Evolutionary conservation across 2,888 invertebrate species (phyloP).

Genomic region (Apodemia zela): DNA sequence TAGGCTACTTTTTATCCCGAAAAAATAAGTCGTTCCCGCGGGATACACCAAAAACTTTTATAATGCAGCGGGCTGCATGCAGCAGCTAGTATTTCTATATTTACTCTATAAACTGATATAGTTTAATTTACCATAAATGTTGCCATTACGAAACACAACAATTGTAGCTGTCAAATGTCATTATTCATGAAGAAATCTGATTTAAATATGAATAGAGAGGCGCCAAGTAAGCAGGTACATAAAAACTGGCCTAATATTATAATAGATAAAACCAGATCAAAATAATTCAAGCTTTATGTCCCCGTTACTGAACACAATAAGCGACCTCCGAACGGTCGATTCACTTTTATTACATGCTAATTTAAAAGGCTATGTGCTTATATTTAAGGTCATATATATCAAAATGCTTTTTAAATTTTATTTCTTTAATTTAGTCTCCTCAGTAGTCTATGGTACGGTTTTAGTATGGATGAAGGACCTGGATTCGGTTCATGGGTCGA

Average conservation of each 20-base stretch:
- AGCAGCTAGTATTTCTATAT: no score
- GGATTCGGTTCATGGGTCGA: no score
- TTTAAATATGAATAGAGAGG: constrained; percentile 78
- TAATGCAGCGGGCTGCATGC: no score
- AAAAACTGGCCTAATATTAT: constrained; percentile 63
- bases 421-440: neutral
- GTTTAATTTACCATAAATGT: constrained; percentile 1
- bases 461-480: neutral
- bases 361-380: constrained; percentile 48
- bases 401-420: constrained; percentile 4
- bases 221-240: constrained; percentile 77
- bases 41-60: no score
- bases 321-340: constrained; percentile 64
- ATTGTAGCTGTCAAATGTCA: constrained; percentile 53
- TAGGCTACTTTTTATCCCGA: no score
- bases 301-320: constrained; percentile 67
- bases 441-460: neutral
- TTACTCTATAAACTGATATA: neutral
- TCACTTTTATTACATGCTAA: constrained; percentile 70
- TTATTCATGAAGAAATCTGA: constrained; percentile 72
- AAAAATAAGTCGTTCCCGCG: no score
- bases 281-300: constrained; percentile 74
- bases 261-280: constrained; percentile 25
- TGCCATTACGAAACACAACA: constrained; percentile 60
- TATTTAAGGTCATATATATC: constrained; percentile 19